Evolutionary conservation across 2,113 vertebrate species (phyloP).

Genomic region (Ammodytes dubius): DNA sequence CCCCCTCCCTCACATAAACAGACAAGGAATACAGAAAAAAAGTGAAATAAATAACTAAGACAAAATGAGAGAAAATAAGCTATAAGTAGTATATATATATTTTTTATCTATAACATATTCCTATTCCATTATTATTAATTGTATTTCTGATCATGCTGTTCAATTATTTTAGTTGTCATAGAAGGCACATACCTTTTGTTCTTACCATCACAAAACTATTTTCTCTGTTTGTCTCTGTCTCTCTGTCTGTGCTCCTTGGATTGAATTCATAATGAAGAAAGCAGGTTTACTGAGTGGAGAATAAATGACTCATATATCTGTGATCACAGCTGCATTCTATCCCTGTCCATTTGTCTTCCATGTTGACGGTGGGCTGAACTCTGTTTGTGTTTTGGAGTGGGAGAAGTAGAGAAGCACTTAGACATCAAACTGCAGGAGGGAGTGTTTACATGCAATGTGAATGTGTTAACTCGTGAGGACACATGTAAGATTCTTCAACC

Average conservation of each 20-base stretch:
- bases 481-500: neutral
- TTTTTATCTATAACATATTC: too few relatives aligned
- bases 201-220: neutral
- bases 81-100: too few relatives aligned
- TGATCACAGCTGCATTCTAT: neutral
- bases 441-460: neutral
- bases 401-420: neutral
- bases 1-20: too few relatives aligned
- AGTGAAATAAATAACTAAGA: too few relatives aligned
- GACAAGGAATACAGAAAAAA: too few relatives aligned
- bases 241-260: neutral
- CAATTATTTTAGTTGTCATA: neutral
- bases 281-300: neutral
- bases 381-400: slow-evolving; percentile 14
- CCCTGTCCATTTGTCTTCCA: neutral
- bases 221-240: neutral
- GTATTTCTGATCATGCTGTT: neutral
- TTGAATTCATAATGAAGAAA: neutral
- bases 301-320: neutral
- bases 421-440: neutral
- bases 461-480: neutral
- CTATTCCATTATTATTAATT: too few relatives aligned
- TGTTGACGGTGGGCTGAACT: slow-evolving; percentile 33
- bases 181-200: neutral
- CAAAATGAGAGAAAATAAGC: too few relatives aligned